phyloP scores from a whole-genome alignment of 1,140 invertebrate genomes.

The Drosophila erecta region DNA sequence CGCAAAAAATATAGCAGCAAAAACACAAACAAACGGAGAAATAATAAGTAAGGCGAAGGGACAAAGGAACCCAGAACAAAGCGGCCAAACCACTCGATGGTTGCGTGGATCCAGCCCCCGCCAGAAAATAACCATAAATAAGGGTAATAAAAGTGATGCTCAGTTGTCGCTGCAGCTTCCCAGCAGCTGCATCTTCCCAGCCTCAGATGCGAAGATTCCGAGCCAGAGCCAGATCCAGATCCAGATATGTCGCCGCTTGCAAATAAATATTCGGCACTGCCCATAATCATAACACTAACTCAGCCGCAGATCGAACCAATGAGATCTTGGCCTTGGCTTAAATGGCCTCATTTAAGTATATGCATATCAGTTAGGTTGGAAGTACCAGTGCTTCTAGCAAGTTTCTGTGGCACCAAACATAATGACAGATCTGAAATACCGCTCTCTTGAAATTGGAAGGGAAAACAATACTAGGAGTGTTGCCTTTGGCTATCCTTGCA shows the following conservation, averaged over 20 bases:
- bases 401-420: neutral
- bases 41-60: conserved; percentile 5
- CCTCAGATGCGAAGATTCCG: neutral
- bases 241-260: conserved; percentile 13
- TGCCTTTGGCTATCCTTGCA: conserved; percentile 52
- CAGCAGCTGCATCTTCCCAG: conserved; percentile 35
- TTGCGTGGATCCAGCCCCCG: conserved; percentile 10
- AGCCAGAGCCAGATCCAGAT: conserved; percentile 6
- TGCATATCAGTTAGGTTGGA: too few relatives aligned
- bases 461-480: neutral
- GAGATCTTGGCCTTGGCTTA: neutral
- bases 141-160: conserved; percentile 79
- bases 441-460: neutral
- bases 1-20: conserved; percentile 12
- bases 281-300: conserved; percentile 79
- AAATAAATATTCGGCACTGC: conserved; percentile 62
- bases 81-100: conserved; percentile 12
- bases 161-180: conserved; percentile 68
- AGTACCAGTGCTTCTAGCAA: neutral
- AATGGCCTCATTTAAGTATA: neutral
- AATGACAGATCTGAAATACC: too few relatives aligned
- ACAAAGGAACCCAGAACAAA: conserved; percentile 32
- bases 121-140: conserved; percentile 74
- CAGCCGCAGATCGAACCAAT: conserved; percentile 29
- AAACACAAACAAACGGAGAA: conserved; percentile 1